A percentile compares a stretch with the other conserved stretches of the same genome.
Evolutionary conservation across 2,113 vertebrate species (phyloP).

Genomic region (Stegostoma tigrinum): DNA sequence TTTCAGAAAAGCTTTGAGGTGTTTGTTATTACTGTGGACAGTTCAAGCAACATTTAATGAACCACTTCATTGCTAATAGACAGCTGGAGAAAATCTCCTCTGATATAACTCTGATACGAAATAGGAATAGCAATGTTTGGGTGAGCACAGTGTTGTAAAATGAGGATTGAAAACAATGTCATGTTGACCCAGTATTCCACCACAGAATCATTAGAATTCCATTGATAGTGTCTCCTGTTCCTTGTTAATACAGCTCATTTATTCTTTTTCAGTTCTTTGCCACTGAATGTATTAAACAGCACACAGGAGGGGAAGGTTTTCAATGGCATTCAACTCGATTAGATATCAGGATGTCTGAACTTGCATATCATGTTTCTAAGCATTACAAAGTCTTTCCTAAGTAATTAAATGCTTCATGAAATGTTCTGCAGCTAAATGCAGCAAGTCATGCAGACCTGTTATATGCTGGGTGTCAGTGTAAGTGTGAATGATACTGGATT

Average conservation of each 20-base stretch:
- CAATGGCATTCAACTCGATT: neutral
- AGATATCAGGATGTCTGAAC: neutral
- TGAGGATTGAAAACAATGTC: neutral
- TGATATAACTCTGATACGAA: neutral
- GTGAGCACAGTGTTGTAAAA: neutral
- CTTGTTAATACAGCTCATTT: neutral
- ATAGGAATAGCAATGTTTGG: neutral
- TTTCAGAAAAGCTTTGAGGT: neutral
- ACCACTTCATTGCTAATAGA: neutral
- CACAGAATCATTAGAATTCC: constrained; percentile 2
- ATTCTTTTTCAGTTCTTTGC: neutral
- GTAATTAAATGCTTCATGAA: neutral
- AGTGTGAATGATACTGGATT: no score
- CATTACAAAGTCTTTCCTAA: neutral
- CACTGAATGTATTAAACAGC: neutral
- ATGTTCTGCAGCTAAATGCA: neutral
- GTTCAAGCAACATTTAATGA: neutral
- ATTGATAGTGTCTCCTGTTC: neutral
- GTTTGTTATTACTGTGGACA: neutral
- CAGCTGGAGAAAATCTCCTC: neutral
- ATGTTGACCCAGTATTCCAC: neutral
- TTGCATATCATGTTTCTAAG: neutral
- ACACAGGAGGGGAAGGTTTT: neutral
- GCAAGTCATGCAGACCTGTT: neutral
- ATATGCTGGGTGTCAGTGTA: no score